phyloP scores from a whole-genome alignment of 92 coral and sea anemone species.

The Muricea muricata region DNA sequence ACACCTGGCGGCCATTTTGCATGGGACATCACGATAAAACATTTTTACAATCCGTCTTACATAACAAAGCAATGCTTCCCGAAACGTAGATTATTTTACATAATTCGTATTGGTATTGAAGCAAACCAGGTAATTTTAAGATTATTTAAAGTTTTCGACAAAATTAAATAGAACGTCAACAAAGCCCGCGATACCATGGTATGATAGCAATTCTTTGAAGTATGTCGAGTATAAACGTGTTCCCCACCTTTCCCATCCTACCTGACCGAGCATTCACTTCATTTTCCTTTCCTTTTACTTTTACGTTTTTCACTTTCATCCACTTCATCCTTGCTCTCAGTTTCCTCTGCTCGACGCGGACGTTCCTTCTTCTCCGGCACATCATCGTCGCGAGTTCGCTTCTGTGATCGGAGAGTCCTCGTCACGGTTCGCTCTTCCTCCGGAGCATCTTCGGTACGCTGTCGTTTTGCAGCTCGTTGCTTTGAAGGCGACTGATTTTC shows the following conservation, averaged over 20 bases:
- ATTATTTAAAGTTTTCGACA: no score
- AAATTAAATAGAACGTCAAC: no score
- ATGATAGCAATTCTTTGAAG: background rate
- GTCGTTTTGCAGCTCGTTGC: background rate
- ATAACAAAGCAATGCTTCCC: no score
- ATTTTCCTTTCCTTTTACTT: constrained; percentile 8
- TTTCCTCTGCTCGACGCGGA: constrained; percentile 48
- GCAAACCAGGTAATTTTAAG: no score
- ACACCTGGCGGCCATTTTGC: no score
- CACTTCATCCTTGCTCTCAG: constrained; percentile 17
- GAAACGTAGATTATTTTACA: no score
- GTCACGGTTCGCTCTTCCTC: constrained; percentile 8
- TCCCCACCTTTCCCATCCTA: background rate
- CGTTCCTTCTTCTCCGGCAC: constrained; percentile 14
- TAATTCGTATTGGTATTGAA: no score
- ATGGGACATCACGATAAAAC: no score
- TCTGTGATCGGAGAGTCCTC: constrained; percentile 47
- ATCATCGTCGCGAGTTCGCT: constrained; percentile 36
- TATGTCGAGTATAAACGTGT: background rate
- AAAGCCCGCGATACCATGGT: no score
- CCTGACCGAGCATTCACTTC: background rate
- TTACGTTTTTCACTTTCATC: constrained; percentile 22
- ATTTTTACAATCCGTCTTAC: no score
- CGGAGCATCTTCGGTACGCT: background rate
- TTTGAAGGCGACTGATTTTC: background rate